Percentiles rank a stretch among this genome's conserved stretches.
These are phyloP conservation scores for Mastigias papua DNA, from an alignment of 30 jellyfish, hydroid and myxozoan genomes.

Conservation along the genomic window DNA sequence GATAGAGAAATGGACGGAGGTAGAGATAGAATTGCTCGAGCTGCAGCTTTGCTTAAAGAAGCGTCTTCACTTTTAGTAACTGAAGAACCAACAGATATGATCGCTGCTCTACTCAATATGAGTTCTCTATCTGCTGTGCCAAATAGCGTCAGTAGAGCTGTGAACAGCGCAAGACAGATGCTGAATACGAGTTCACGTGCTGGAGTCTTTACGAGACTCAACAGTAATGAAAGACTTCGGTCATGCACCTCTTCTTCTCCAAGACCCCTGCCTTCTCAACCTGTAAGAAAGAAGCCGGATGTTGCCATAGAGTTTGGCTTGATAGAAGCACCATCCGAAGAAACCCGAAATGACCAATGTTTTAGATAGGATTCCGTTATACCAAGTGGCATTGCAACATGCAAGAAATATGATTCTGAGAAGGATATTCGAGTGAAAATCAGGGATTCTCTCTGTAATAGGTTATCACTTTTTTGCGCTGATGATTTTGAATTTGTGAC, in stretches of 20 bases:
- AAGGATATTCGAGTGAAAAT: conserved; percentile 14
- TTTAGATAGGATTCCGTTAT: conserved; percentile 19
- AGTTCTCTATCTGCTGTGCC: conserved; percentile 37
- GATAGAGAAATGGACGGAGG: conserved; percentile 32
- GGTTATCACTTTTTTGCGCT: conserved; percentile 43
- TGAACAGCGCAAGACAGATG: conserved; percentile 48
- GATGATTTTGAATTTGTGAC: conserved; percentile 64
- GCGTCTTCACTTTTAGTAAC: conserved; percentile 56
- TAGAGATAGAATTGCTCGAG: conserved; percentile 19
- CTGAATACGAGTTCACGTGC: conserved; percentile 42
- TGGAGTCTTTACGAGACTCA: conserved; percentile 27
- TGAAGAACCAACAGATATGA: conserved; percentile 17
- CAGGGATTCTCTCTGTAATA: conserved; percentile 10
- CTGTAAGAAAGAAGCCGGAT: conserved; percentile 21
- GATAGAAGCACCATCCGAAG: conserved; percentile 7
- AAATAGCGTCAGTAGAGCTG: conserved; percentile 30
- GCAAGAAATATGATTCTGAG: background rate
- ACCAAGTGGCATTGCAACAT: background rate
- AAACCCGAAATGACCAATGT: background rate
- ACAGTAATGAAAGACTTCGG: conserved; percentile 48
- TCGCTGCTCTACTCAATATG: conserved; percentile 7
- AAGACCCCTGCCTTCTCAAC: conserved; percentile 3
- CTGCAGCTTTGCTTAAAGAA: conserved; percentile 66
- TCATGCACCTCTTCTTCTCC: conserved; percentile 27
- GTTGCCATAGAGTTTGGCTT: background rate